Evolutionary conservation across 2,797 vertebrate genomes (phyloP), one percentile per base, ranked within the genome.

Genomic region (Loris lydekkerianus): DNA sequence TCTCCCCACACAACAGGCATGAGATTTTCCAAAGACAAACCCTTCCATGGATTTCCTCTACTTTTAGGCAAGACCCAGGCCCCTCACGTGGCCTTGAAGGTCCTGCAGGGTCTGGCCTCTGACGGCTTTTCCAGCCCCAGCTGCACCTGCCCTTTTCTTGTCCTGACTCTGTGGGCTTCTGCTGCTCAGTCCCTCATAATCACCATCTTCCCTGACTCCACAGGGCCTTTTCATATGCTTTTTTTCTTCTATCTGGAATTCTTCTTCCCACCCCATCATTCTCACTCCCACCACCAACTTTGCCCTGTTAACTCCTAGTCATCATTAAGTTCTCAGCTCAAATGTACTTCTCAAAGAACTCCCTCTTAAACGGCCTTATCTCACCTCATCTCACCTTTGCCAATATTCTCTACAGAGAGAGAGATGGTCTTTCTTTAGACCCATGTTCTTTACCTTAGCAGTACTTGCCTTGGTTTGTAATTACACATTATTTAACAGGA

Each of bases 11-110:
- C 31, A 92, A 27, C 27, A 80, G 31, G 10, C 15, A 82, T 37
- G 17, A 67, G 31, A 15, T 86, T 94, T 92, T 46, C 53, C 67
- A 93, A 81, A 76, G 18, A n/a, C 46, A 94, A 90, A 63, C 10
- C 7, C 18, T 70, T 86, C 56, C 29, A 29, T 23, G 27, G 29
- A 49, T 49, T 83, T 49, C 34, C 27, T 73, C 37, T 31, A 10
- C 73, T 75, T 53, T 83, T 65, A 84, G 53, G 53, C 23, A 95
- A 80, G 27, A 73, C 17, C 9, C 34, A 76, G n/a, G 81, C 10
- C 40, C 31, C 46, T 72, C 60, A 40, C 2, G 11, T 46, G 43
- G 46, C 34, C 80, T 65, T 82, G 23, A 70, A 91, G 91, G 20
- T 15, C 87, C 37, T 70, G 61, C 43, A 86, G 18, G 3, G 8